Evolutionary conservation across 2,797 vertebrate genomes (phyloP).

Genomic region (Micrastur ruficollis): DNA sequence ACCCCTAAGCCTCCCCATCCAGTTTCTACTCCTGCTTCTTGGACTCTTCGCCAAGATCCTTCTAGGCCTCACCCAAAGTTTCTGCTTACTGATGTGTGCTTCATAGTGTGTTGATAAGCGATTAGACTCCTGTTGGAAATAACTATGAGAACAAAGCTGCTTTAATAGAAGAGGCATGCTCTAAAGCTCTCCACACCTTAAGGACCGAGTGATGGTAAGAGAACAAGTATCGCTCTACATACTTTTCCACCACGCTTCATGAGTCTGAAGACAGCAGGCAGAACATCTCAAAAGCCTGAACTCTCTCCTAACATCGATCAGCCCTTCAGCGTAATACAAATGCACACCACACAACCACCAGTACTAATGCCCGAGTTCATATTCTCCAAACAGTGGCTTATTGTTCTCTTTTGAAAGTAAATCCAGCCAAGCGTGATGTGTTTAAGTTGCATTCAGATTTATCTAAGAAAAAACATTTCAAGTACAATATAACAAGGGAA

Average conservation of each 20-base stretch:
- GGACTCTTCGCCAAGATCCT: not conserved
- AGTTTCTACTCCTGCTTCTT: not conserved
- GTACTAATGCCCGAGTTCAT: not conserved
- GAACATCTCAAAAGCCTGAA: not conserved
- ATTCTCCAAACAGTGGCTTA: not conserved
- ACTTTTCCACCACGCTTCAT: not conserved
- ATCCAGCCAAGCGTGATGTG: not conserved
- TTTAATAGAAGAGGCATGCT: not conserved
- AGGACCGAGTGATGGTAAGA: not conserved
- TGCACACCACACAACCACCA: not conserved
- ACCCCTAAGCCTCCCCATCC: not conserved
- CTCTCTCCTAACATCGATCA: not conserved
- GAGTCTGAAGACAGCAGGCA: not conserved
- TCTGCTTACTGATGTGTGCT: not conserved
- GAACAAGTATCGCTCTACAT: not conserved
- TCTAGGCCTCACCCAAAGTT: not conserved
- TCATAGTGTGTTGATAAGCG: not conserved
- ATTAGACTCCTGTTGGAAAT: not conserved
- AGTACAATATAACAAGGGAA: not conserved
- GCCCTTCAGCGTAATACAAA: not conserved
- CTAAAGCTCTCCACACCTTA: not conserved
- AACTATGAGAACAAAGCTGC: not conserved
- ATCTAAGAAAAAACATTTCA: not conserved
- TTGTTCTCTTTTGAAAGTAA: not conserved
- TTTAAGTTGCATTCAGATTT: not conserved